A percentile compares a stretch with the other conserved stretches of the same genome.
These are phyloP conservation scores for Slavum lentiscoides DNA, from an alignment of 2,888 invertebrate genomes.

Conservation along the genomic window DNA sequence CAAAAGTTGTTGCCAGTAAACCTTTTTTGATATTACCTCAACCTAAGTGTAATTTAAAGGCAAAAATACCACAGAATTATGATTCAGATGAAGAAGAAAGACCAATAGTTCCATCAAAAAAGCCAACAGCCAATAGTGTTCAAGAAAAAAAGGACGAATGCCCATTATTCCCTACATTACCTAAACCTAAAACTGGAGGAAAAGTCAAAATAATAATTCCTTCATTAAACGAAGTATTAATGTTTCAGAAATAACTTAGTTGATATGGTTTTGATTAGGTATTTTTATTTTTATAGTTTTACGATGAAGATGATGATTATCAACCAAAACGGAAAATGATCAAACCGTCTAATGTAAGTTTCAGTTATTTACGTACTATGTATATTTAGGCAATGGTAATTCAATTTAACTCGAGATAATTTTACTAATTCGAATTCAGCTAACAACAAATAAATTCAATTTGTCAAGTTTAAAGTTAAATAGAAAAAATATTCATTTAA, in stretches of 20 bases:
- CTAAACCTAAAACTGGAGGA: slow-evolving; percentile 25
- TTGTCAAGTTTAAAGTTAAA: no score
- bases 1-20: not conserved
- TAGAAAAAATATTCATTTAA: no score
- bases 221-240: slow-evolving; percentile 35
- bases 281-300: slow-evolving; percentile 37
- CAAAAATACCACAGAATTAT: not conserved
- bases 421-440: no score
- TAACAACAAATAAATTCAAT: no score
- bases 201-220: slow-evolving; percentile 40
- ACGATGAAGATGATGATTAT: slow-evolving; percentile 41
- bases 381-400: no score
- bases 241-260: not conserved
- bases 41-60: not conserved
- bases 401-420: no score
- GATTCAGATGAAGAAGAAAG: not conserved
- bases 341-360: slow-evolving; percentile 49
- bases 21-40: slow-evolving; percentile 12
- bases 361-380: not conserved
- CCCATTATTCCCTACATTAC: slow-evolving; percentile 14
- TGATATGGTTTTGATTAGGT: not conserved
- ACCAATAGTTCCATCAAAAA: not conserved
- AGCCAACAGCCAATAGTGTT: not conserved
- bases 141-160: slow-evolving; percentile 5
- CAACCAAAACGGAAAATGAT: slow-evolving; percentile 44